Base-by-base conservation (phyloP, 1,140 invertebrate species). In the Portunus trituberculatus region DNA sequence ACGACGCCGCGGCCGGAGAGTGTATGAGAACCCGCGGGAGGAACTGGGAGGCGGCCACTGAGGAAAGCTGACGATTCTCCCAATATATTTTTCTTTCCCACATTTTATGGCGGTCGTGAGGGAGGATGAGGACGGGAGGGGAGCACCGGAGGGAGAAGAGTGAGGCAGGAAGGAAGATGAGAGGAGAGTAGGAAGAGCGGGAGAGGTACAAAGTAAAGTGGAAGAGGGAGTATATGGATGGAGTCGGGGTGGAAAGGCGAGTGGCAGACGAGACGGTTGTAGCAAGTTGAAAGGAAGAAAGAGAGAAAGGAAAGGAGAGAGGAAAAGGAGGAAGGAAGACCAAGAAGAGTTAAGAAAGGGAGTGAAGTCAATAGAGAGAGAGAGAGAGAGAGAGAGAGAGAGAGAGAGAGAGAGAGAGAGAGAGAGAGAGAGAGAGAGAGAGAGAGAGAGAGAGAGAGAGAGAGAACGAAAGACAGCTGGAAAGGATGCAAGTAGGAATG, bases 61-160 rank as follows among this genome's bases (percentile, higher is more conserved):
- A 76, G 67, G 67, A 20, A 76, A 76, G 67, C 67, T 76, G 67
- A 76, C 67, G 6, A 76, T 76, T 76, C 67, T 76, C 67, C n/a
- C 67, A 76, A 76, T 76, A 76, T 76, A 76, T 76, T 76, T 76
- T 76, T 76, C n/a, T 76, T 76, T 76, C 67, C 67, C 67, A 76
- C 67, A 76, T 76, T 76, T 76, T 76, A 76, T 76, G 67, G 67
- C 25, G 16, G 67, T 76, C 20, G 67, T 76, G 67, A 76, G 67
- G 25, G 67, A 76, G 67, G 67, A 76, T 76, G 67, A n/a, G 67
- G n/a, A n/a, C 67, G 12, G 67, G 20, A 76, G 67, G 67, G n/a
- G 67, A n/a, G n/a, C 67, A 76, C n/a, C 12, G 67, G 67, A 76
- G 20, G 67, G 67, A n/a, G 20, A 76, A 76, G 67, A n/a, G 20